These are phyloP conservation scores for Pedionomus torquatus DNA, from an alignment of 2,113 vertebrate genomes.

Conservation along the genomic window DNA sequence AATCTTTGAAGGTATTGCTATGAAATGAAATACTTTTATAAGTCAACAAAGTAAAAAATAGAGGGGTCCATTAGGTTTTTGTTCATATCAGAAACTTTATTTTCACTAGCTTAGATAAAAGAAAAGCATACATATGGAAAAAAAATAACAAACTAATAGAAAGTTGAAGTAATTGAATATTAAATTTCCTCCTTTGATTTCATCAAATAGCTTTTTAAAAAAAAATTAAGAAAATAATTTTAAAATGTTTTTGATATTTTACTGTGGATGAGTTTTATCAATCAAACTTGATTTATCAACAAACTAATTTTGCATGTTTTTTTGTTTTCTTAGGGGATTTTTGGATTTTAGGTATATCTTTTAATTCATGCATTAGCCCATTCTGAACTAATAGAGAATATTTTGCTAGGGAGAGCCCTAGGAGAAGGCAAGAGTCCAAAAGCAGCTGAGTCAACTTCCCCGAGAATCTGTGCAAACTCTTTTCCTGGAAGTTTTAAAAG, in stretches of 20 bases:
- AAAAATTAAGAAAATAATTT: background rate
- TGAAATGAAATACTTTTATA: background rate
- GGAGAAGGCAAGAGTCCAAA: background rate
- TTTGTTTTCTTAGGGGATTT: background rate
- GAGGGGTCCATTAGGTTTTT: background rate
- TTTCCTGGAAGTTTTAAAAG: background rate
- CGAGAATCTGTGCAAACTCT: background rate
- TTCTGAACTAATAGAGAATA: background rate
- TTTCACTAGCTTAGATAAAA: background rate
- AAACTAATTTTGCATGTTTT: background rate
- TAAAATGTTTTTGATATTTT: background rate
- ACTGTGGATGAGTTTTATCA: background rate
- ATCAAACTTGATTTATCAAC: background rate
- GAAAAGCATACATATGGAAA: background rate
- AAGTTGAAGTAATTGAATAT: background rate
- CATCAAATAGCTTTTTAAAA: background rate
- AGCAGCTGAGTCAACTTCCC: background rate
- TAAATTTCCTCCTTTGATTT: background rate
- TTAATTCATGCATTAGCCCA: background rate
- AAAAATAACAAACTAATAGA: background rate
- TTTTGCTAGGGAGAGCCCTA: background rate
- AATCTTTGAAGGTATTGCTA: background rate
- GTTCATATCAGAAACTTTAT: background rate
- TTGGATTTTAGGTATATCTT: background rate
- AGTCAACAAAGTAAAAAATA: background rate